Conservation (phyloP, 2,113 vertebrate species). For the Syngnathus scovelli region DNA sequence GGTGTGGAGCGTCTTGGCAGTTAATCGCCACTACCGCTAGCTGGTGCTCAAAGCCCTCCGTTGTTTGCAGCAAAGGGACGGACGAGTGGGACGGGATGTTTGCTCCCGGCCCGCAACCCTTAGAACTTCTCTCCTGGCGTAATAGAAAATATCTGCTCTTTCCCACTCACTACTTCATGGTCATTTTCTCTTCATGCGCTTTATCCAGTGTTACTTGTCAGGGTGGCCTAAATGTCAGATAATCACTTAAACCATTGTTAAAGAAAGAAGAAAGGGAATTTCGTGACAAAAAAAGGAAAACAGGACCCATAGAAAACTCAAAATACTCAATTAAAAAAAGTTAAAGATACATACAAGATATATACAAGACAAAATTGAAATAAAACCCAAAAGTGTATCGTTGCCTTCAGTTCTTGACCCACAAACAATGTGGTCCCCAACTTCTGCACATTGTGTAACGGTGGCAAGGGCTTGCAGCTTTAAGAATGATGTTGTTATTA, state of each 20-base stretch:
- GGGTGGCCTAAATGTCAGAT: slow-evolving; percentile 62
- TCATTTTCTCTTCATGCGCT: slow-evolving; percentile 53
- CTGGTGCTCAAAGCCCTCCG: slow-evolving; percentile 76
- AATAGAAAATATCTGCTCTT: slow-evolving; percentile 60
- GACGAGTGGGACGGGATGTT: slow-evolving; percentile 9
- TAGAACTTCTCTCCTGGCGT: slow-evolving; percentile 51
- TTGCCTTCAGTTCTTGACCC: background rate
- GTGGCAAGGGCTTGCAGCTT: background rate
- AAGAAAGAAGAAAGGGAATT: slow-evolving; percentile 23
- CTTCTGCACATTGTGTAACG: background rate
- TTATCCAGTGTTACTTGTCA: slow-evolving; percentile 58
- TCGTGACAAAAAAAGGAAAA: no score
- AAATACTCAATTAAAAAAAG: no score
- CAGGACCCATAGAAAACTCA: no score
- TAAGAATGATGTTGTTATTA: background rate
- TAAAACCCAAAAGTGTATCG: background rate
- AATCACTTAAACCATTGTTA: slow-evolving; percentile 70
- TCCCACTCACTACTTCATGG: slow-evolving; percentile 49
- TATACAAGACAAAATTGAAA: background rate
- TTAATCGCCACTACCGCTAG: slow-evolving; percentile 64
- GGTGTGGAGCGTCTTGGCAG: slow-evolving; percentile 46
- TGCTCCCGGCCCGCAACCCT: slow-evolving; percentile 39
- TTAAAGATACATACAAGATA: no score
- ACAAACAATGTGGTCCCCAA: background rate
- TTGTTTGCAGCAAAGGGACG: slow-evolving; percentile 14